Evolutionary conservation across 2,797 vertebrate genomes (phyloP).

Genomic region (Brotula barbata): DNA sequence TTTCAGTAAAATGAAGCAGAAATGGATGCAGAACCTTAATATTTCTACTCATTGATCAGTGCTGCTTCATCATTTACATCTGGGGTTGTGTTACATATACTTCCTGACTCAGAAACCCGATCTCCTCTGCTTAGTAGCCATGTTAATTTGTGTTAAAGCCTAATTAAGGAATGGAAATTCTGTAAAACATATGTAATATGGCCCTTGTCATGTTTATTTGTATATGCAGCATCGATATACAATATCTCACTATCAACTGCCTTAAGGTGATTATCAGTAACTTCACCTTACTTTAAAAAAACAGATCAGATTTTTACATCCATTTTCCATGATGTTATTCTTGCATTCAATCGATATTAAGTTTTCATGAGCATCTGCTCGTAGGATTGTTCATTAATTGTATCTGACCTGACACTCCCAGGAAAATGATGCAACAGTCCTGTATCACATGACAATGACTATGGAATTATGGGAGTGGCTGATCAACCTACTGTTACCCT

Average conservation of each 20-base stretch:
- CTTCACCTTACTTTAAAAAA: no score
- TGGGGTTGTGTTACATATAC: not conserved
- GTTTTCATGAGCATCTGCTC: no score
- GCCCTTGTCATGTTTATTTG: not conserved
- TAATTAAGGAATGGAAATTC: not conserved
- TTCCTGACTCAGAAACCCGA: not conserved
- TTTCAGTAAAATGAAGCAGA: conserved; percentile 26
- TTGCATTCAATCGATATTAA: no score
- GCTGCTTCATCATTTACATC: not conserved
- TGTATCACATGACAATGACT: no score
- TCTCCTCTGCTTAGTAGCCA: not conserved
- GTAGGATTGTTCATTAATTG: no score
- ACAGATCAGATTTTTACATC: no score
- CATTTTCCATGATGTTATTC: no score
- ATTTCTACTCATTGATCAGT: not conserved
- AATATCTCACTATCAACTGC: not conserved
- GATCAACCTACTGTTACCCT: no score
- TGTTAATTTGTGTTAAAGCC: not conserved
- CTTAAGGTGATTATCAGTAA: no score
- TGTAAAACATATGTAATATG: not conserved
- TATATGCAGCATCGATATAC: not conserved
- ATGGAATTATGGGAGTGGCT: no score
- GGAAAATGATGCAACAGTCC: no score
- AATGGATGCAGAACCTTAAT: conserved; percentile 1
- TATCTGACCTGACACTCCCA: no score